Evolutionary conservation across 2,888 invertebrate genomes (phyloP).

Genomic region (Neoaliturus tenellus): DNA sequence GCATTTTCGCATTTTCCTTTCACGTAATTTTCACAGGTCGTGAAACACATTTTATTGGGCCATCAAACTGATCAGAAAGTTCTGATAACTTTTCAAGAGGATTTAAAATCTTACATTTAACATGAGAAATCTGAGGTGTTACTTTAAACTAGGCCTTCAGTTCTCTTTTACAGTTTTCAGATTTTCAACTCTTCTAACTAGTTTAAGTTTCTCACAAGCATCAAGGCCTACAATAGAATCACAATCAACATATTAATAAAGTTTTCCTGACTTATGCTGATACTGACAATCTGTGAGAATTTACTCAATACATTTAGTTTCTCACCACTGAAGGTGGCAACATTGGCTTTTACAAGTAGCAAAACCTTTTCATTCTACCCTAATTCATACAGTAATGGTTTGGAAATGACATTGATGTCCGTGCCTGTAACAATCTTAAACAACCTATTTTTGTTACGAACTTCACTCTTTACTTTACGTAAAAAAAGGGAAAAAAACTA

Average conservation of each 20-base stretch:
- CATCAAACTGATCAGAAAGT: neutral
- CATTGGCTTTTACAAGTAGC: conserved; percentile 5
- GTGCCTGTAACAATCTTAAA: conserved; percentile 1
- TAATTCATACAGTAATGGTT: neutral
- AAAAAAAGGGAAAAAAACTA: neutral
- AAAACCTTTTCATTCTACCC: conserved; percentile 9
- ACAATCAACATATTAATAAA: conserved; percentile 17
- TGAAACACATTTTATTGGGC: conserved; percentile 60
- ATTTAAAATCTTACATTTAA: neutral
- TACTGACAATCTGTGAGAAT: neutral
- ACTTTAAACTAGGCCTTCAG: neutral
- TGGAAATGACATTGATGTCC: conserved; percentile 1
- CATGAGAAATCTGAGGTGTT: neutral
- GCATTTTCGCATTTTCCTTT: too few species aligned
- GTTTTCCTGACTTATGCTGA: neutral
- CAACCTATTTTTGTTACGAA: neutral
- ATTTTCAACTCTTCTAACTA: neutral
- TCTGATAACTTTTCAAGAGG: neutral
- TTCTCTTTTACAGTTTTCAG: neutral
- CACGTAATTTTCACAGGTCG: conserved; percentile 64
- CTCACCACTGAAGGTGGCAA: conserved; percentile 18
- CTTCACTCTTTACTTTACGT: neutral
- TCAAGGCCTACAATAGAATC: neutral
- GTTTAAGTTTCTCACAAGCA: neutral
- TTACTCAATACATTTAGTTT: conserved; percentile 14